These are phyloP conservation scores for Tillus elongatus DNA, from an alignment of 2,888 invertebrate species.

Conservation along the genomic window DNA sequence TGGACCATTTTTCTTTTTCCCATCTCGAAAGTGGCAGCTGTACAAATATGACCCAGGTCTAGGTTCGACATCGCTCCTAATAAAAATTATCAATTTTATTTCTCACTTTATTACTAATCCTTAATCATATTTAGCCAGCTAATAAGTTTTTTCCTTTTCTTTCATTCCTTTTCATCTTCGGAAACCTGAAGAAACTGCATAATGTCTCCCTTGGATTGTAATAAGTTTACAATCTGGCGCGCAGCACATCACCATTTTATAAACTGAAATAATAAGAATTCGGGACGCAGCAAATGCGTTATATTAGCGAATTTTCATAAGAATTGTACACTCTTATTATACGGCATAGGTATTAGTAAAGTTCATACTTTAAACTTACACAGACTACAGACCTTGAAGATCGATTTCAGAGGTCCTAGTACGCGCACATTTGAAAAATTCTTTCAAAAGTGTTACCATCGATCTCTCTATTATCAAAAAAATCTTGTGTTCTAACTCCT, in stretches of 20 bases:
- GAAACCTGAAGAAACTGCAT: conserved; percentile 9
- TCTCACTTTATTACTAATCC: neutral
- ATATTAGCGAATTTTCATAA: too few relatives aligned
- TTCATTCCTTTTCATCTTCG: conserved; percentile 7
- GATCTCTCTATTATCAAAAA: too few relatives aligned
- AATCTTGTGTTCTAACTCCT: too few relatives aligned
- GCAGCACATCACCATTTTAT: conserved; percentile 10
- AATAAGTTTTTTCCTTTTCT: conserved; percentile 8
- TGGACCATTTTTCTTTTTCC: conserved; percentile 11
- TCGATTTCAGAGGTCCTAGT: too few relatives aligned
- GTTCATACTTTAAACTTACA: too few relatives aligned
- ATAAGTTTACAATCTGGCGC: conserved; percentile 10
- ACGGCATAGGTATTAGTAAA: too few relatives aligned
- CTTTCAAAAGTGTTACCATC: too few relatives aligned
- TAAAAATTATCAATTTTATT: neutral
- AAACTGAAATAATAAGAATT: conserved; percentile 6
- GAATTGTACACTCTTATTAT: too few relatives aligned
- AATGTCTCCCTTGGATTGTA: conserved; percentile 8
- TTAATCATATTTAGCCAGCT: conserved; percentile 5
- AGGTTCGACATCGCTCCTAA: conserved; percentile 10
- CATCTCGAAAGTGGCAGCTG: conserved; percentile 12
- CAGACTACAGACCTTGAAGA: too few relatives aligned
- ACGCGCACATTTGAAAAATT: too few relatives aligned
- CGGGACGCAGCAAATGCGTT: too few relatives aligned
- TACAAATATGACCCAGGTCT: conserved; percentile 10